Conservation (phyloP, 2,797 vertebrate species). For the Enteromius trimaculatus region DNA sequence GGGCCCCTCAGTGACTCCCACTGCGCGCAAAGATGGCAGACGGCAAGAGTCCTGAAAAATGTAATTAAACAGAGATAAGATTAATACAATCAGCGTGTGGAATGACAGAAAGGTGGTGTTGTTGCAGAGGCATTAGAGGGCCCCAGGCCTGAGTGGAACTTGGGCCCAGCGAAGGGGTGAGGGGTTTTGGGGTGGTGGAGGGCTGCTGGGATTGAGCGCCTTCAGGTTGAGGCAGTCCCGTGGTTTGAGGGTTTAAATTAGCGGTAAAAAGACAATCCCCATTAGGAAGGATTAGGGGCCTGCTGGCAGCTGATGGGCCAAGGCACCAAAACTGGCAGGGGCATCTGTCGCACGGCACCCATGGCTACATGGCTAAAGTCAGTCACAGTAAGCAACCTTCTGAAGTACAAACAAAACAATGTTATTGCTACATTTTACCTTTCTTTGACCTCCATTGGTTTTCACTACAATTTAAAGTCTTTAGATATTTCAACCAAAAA, state of each 20-base stretch:
- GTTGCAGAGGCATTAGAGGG: conserved; percentile 77
- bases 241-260: conserved; percentile 86
- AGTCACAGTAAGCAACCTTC: conserved; percentile 65
- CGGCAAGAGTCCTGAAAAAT: conserved; percentile 84
- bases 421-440: background rate
- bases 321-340: conserved; percentile 77
- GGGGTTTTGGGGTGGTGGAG: conserved; percentile 34
- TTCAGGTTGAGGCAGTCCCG: conserved; percentile 79
- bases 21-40: conserved; percentile 82
- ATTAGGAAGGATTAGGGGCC: conserved; percentile 86
- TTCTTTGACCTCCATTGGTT: background rate
- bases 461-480: background rate
- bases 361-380: conserved; percentile 77
- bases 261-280: conserved; percentile 83
- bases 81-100: conserved; percentile 79
- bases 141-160: conserved; percentile 50
- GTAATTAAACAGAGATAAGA: conserved; percentile 86
- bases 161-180: conserved; percentile 38
- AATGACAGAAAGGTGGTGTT: conserved; percentile 83
- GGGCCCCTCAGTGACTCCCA: conserved; percentile 78
- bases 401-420: background rate
- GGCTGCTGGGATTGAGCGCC: conserved; percentile 75
- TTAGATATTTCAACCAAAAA: background rate
- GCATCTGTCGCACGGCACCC: conserved; percentile 80
- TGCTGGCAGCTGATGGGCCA: conserved; percentile 78